Conservation (phyloP, 2,888 invertebrate genomes). For the Ectropis crepuscularia region DNA sequence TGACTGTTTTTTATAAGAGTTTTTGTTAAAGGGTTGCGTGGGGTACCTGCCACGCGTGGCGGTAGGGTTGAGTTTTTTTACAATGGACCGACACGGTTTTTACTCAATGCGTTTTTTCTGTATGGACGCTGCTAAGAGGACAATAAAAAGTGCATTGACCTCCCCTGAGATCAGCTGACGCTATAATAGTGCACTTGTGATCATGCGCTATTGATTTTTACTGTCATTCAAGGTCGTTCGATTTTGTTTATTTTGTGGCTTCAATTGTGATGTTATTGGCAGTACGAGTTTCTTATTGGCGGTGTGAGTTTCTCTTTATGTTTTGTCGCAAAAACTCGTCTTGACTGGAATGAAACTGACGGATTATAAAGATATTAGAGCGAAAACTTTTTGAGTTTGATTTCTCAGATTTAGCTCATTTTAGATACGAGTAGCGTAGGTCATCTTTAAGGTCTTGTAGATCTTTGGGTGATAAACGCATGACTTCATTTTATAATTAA, state of each 20-base stretch:
- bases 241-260: constrained; percentile 17
- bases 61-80: constrained; percentile 81
- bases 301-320: neutral
- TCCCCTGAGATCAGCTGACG: constrained; percentile 80
- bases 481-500: too few species aligned
- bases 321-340: too few species aligned
- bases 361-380: too few species aligned
- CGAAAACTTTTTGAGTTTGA: too few species aligned
- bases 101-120: constrained; percentile 68
- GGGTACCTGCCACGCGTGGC: constrained; percentile 80
- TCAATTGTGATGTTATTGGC: neutral
- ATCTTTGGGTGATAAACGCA: too few species aligned
- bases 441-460: too few species aligned
- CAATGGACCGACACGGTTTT: constrained; percentile 68
- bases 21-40: constrained; percentile 81
- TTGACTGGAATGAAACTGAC: too few species aligned
- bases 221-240: constrained; percentile 70
- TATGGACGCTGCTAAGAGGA: constrained; percentile 61
- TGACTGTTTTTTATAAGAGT: constrained; percentile 79
- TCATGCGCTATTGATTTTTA: constrained; percentile 74
- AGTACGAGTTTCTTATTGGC: neutral
- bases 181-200: constrained; percentile 78
- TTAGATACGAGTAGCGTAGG: too few species aligned
- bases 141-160: constrained; percentile 81
- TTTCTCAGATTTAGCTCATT: too few species aligned